These are phyloP conservation scores for Cylloceria caligata DNA, from an alignment of 2,888 invertebrate genomes.

Conservation along the genomic window DNA sequence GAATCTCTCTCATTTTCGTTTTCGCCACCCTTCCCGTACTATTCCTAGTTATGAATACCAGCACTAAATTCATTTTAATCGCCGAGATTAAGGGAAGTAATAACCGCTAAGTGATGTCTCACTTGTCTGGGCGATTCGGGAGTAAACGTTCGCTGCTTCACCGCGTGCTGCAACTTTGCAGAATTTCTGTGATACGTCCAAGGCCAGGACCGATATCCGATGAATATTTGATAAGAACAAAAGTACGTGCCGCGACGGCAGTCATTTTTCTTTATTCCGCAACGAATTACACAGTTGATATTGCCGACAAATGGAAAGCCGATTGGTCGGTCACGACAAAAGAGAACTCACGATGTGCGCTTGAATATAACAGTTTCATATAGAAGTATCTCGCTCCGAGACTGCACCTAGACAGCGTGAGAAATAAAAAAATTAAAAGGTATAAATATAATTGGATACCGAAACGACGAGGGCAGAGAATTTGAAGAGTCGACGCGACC, in stretches of 20 bases:
- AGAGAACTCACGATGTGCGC: neutral
- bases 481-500: conserved; percentile 36
- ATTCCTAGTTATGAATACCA: conserved; percentile 78
- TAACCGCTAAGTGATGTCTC: conserved; percentile 80
- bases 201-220: neutral
- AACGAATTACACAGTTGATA: neutral
- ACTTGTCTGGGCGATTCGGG: conserved; percentile 48
- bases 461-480: conserved; percentile 59
- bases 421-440: conserved; percentile 49
- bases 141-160: conserved; percentile 38
- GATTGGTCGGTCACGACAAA: neutral
- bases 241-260: neutral
- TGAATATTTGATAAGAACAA: neutral
- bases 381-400: neutral
- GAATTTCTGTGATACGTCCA: neutral
- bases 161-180: neutral
- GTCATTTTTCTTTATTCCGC: conserved; percentile 2
- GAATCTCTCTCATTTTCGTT: conserved; percentile 22
- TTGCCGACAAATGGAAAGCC: neutral
- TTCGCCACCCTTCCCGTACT: conserved; percentile 35
- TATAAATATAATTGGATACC: conserved; percentile 76
- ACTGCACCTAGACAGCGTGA: neutral
- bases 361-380: neutral
- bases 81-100: conserved; percentile 80
- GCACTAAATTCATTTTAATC: conserved; percentile 82